Conservation (phyloP, 2,113 vertebrate genomes). For the Aptenodytes patagonicus region DNA sequence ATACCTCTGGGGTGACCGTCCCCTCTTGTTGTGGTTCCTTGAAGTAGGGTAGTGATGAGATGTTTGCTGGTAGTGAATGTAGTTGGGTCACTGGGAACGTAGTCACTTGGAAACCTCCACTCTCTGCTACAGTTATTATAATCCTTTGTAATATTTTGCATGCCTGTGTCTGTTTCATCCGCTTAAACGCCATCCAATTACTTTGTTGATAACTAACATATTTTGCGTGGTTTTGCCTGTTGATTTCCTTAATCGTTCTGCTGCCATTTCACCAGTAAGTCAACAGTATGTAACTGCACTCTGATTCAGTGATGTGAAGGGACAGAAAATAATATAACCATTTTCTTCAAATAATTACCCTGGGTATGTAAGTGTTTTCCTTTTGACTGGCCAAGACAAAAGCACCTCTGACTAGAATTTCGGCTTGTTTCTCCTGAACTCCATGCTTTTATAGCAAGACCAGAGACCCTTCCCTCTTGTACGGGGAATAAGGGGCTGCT, state of each 20-base stretch:
- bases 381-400: neutral
- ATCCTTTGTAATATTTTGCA: constrained; percentile 36
- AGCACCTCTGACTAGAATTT: neutral
- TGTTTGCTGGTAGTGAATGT: neutral
- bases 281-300: neutral
- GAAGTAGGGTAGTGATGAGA: neutral
- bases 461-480: neutral
- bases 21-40: neutral
- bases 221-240: neutral
- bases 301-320: neutral
- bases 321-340: neutral
- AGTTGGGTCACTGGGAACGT: neutral
- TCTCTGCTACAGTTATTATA: neutral
- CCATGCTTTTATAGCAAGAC: neutral
- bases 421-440: neutral
- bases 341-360: neutral
- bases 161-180: constrained; percentile 5
- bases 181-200: neutral
- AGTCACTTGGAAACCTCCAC: constrained; percentile 10
- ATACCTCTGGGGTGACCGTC: neutral
- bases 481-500: neutral
- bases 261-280: constrained; percentile 1
- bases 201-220: constrained; percentile 50
- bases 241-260: constrained; percentile 27
- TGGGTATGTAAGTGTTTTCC: neutral